A percentile compares a stretch with the other conserved stretches of the same genome.
Evolutionary conservation across 2,888 invertebrate species (phyloP).

Genomic region (Microplitis manilae): DNA sequence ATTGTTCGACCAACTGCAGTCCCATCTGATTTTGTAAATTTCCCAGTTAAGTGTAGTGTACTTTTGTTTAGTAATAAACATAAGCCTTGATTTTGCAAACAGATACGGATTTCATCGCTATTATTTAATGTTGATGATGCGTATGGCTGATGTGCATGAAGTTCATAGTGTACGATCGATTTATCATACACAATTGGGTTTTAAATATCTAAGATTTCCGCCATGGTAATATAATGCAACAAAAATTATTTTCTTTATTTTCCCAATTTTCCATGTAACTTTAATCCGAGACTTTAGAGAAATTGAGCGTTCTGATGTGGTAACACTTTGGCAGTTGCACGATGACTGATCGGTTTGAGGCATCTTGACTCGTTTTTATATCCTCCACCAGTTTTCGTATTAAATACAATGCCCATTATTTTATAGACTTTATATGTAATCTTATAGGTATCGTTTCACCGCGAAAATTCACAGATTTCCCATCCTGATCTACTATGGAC

Average conservation of each 20-base stretch:
- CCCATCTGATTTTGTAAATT: constrained; percentile 23
- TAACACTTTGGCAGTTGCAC: constrained; percentile 19
- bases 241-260: neutral
- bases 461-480: neutral
- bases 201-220: neutral
- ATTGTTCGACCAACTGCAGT: constrained; percentile 10
- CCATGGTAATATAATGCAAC: constrained; percentile 15
- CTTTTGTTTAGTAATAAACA: constrained; percentile 34
- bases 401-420: constrained; percentile 15
- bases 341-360: constrained; percentile 32
- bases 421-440: no score
- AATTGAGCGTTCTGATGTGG: constrained; percentile 38
- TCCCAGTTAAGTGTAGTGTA: constrained; percentile 43
- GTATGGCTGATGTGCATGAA: constrained; percentile 40
- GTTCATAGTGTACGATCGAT: constrained; percentile 14
- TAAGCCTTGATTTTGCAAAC: constrained; percentile 44
- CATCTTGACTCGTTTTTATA: constrained; percentile 37
- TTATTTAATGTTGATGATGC: constrained; percentile 41
- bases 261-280: neutral
- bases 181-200: constrained; percentile 39
- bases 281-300: constrained; percentile 34
- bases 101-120: constrained; percentile 46
- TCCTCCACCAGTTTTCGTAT: constrained; percentile 21
- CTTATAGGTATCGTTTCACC: no score
- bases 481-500: constrained; percentile 22